These are phyloP conservation scores for Mystacides longicornis DNA, from an alignment of 2,888 invertebrate species.

Conservation along the genomic window DNA sequence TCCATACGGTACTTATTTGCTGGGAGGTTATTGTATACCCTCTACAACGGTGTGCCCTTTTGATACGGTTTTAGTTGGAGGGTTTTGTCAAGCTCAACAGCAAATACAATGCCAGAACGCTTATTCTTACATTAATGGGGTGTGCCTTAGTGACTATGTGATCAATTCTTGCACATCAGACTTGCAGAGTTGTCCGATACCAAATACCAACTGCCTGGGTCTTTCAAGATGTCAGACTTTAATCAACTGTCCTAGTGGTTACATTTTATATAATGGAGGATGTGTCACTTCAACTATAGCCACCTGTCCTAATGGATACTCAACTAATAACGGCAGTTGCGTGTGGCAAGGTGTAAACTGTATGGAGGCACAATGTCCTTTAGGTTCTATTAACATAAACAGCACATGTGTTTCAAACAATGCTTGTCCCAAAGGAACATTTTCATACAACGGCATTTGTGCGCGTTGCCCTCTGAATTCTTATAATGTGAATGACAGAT, in stretches of 20 bases:
- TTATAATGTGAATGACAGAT: not conserved
- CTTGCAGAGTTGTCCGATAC: not conserved
- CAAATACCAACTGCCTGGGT: not conserved
- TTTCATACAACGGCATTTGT: slow-evolving; percentile 8
- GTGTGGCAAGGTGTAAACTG: not conserved
- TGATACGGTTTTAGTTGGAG: slow-evolving; percentile 6
- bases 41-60: slow-evolving; percentile 1
- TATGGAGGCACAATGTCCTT: not conserved
- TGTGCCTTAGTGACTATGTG: slow-evolving; percentile 6
- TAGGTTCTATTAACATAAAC: not conserved
- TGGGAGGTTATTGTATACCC: slow-evolving; percentile 8
- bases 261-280: slow-evolving; percentile 7
- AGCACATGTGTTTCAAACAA: slow-evolving; percentile 5
- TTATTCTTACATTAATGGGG: not conserved
- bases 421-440: not conserved
- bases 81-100: not conserved
- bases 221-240: not conserved
- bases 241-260: slow-evolving; percentile 7
- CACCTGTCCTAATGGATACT: slow-evolving; percentile 7
- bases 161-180: not conserved
- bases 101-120: not conserved
- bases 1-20: not conserved
- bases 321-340: slow-evolving; percentile 8
- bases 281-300: slow-evolving; percentile 12
- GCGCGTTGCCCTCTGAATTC: slow-evolving; percentile 4